Base-by-base conservation (phyloP, 1,140 invertebrate species). In the Fopius arisanus region DNA sequence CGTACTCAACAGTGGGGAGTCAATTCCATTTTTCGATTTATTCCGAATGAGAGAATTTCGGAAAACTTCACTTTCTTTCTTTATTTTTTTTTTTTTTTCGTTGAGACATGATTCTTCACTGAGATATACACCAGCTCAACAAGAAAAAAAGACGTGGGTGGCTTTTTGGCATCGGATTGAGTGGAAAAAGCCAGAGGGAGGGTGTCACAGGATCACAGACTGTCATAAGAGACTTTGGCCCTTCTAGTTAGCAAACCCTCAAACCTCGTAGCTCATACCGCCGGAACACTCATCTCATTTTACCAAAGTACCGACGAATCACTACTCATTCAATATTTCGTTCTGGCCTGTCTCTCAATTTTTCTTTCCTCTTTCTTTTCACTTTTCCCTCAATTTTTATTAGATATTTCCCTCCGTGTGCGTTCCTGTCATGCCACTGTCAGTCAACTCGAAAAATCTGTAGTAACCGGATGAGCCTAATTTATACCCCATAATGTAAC, bases 251-350 rank as follows among this genome's bases (percentile, higher is more conserved):
- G 40, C 48, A 67, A 68, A 37, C 65, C 62, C 37, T 31, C 40
- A 51, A 37, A 51, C 67, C 43, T 67, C 68, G 63, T 23, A 43
- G 33, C 65, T 67, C 37, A 37, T 54, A 40, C 23, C 33, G 59
- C 31, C 37, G 33, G 43, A 43, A 65, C 48, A 70, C 73, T 65
- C 62, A 43, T 72, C 74, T 75, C 74, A 66, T 75, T 69, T 72
- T 75, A 75, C 70, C 74, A 72, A 75, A 75, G 74, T 23, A 31
- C 65, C 65, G 66, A 67, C 70, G 28, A 28, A 14, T 29, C 10
- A 41, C 12, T 51, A 26, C 40, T n/a, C 29, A 19, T 37, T 65
- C 43, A 43, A 14, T 43, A 23, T 28, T 65, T 26, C 12, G 9
- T 72, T 65, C 26, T 28, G 21, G 21, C n/a, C 37, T 69, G 31